Base-by-base conservation (phyloP, 2,113 vertebrate species). In the Hydrolagus affinis region DNA sequence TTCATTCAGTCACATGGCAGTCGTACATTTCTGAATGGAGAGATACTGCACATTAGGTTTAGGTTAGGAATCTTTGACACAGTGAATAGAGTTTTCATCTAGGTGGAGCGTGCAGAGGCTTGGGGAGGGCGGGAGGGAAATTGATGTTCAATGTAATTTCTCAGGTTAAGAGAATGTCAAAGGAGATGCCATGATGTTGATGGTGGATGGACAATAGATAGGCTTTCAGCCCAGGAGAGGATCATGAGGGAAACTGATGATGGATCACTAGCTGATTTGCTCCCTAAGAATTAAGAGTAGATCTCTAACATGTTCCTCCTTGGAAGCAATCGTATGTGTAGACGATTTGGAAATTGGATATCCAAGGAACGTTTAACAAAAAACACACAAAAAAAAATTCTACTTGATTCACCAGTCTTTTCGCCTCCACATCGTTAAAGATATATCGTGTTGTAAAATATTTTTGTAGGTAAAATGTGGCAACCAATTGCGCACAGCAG, bases 61-160 rank as follows among this genome's bases (percentile, higher is more conserved):
- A n/a, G n/a, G n/a, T n/a, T n/a, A 56, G 56, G 73, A 75, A 75
- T 19, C 21, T 75, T 75, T 75, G 73, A 44, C 73, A 75, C 73
- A 57, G 32, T 75, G 73, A 75, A 75, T 44, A 56, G 56, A 75
- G 73, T 30, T 21, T 44, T 56, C 56, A 44, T 75, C 73, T 75
- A 75, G 56, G 32, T 19, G 17, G n/a, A 75, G 73, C 30, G 72
- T 21, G n/a, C 44, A 44, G 44, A 44, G 44, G 44, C 44, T 44
- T 44, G 44, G 44, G 44, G 44, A 44, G 44, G 44, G 44, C 6
- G 44, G 44, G 56, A 75, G 21, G 73, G 56, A 19, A 57, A 75
- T 75, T 75, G 32, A 75, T 30, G 56, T 56, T 75, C 73, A 75
- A 32, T 75, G 56, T 30, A 75, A 56, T 75, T 75, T 75, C 56